phyloP scores from a whole-genome alignment of 2,888 invertebrate species.

The Cyaniris semiargus region DNA sequence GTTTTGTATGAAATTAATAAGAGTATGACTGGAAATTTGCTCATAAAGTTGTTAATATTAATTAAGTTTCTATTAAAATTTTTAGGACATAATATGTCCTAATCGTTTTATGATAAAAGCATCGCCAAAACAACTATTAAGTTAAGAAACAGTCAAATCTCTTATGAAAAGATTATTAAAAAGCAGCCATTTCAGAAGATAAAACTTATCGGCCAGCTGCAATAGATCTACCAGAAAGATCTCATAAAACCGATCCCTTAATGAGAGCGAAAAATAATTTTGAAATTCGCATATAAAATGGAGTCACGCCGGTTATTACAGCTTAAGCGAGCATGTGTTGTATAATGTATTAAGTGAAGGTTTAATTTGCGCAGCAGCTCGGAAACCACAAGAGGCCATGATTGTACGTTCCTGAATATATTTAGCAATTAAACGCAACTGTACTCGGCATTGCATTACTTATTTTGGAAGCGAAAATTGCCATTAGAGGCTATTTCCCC shows the following conservation, averaged over 20 bases:
- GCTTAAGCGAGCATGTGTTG: constrained; percentile 5
- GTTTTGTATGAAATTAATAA: not conserved
- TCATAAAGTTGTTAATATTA: not conserved
- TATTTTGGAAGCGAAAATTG: constrained; percentile 31
- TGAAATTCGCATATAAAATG: not conserved
- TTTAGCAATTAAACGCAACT: constrained; percentile 54
- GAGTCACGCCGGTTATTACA: constrained; percentile 1
- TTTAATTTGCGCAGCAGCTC: constrained; percentile 24
- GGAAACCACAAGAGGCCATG: constrained; percentile 13
- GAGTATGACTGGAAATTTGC: not conserved
- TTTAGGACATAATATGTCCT: too few relatives aligned
- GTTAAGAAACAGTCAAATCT: too few relatives aligned
- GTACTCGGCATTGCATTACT: constrained; percentile 35
- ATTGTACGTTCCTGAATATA: constrained; percentile 45
- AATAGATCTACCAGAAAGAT: not conserved
- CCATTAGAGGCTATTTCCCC: constrained; percentile 26
- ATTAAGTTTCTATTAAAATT: not conserved
- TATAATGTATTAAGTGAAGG: constrained; percentile 20
- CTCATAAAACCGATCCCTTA: not conserved
- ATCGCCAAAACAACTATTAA: too few relatives aligned
- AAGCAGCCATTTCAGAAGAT: not conserved
- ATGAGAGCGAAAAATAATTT: not conserved
- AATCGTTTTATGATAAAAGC: too few relatives aligned
- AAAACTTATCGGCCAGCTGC: not conserved
- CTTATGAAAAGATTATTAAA: not conserved